Percentiles rank a stretch among this genome's conserved stretches.
Evolutionary conservation across 2,113 vertebrate species (phyloP).

Genomic region (Rhagologus leucostigma): DNA sequence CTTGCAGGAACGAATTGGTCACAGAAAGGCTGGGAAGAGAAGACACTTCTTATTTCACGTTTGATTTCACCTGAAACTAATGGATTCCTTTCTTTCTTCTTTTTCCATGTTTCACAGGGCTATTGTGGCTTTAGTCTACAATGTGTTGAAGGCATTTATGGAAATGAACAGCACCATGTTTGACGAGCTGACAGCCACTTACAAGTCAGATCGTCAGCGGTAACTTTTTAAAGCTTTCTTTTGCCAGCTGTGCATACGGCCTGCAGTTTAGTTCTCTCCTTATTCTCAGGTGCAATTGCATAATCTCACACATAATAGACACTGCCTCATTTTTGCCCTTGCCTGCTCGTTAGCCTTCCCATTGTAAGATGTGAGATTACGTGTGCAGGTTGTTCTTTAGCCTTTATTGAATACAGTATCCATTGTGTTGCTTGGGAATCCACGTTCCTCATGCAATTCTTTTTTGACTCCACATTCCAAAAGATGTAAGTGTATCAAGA

Average conservation of each 20-base stretch:
- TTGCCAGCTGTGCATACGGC: conserved; percentile 68
- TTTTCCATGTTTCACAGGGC: conserved; percentile 77
- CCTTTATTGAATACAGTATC: background rate
- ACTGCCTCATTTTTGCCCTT: background rate
- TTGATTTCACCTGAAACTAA: conserved; percentile 18
- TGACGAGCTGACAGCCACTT: conserved; percentile 97
- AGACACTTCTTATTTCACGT: background rate
- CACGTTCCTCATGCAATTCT: background rate
- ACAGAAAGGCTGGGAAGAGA: background rate
- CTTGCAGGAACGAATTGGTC: background rate
- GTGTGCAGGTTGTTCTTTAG: background rate
- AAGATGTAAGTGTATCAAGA: background rate
- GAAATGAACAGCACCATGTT: conserved; percentile 99
- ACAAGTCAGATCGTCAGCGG: conserved; percentile 99
- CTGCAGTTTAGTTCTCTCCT: conserved; percentile 31
- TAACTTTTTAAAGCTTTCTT: conserved; percentile 83
- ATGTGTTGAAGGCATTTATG: conserved; percentile 99
- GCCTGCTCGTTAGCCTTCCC: background rate
- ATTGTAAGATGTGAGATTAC: background rate
- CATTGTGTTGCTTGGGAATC: background rate
- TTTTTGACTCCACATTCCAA: background rate
- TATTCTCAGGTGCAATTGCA: conserved; percentile 24
- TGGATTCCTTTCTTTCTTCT: background rate
- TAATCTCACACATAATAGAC: background rate
- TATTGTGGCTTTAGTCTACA: conserved; percentile 98